These are phyloP conservation scores for Colletes collaris DNA, from an alignment of 2,888 invertebrate species.

Conservation along the genomic window DNA sequence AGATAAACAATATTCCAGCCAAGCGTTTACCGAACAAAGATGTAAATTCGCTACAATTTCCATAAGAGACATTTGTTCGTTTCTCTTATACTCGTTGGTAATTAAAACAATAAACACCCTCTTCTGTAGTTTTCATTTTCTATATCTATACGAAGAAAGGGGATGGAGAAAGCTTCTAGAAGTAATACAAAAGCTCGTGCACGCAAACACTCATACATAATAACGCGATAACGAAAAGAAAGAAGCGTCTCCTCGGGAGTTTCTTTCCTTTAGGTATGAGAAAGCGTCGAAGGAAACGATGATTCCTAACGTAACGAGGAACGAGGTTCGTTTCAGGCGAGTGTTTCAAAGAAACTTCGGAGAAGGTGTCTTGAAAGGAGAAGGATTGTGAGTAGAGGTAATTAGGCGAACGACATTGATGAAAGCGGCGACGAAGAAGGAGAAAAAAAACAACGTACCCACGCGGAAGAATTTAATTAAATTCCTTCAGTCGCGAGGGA, in stretches of 20 bases:
- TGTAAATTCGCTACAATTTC: not conserved
- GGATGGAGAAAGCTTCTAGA: no score
- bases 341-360: slow-evolving; percentile 1
- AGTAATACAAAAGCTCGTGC: not conserved
- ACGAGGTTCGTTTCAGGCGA: not conserved
- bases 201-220: not conserved
- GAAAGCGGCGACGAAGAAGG: slow-evolving; percentile 10
- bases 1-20: slow-evolving; percentile 25
- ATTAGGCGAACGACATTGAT: slow-evolving; percentile 37
- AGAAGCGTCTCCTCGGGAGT: not conserved
- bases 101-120: no score
- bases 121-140: no score
- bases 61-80: not conserved
- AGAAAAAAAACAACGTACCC: slow-evolving; percentile 13
- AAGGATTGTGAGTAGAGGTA: slow-evolving; percentile 2
- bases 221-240: slow-evolving; percentile 5
- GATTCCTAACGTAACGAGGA: not conserved
- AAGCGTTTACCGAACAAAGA: not conserved
- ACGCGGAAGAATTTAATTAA: slow-evolving; percentile 50
- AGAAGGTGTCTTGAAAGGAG: not conserved
- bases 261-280: not conserved
- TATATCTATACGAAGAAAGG: no score
- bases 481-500: slow-evolving; percentile 22
- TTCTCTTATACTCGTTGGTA: no score
- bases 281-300: slow-evolving; percentile 1